Percentiles rank a stretch among this genome's conserved stretches.
phyloP scores from a whole-genome alignment of 2,113 vertebrate species.

The Amblyornis subalaris region DNA sequence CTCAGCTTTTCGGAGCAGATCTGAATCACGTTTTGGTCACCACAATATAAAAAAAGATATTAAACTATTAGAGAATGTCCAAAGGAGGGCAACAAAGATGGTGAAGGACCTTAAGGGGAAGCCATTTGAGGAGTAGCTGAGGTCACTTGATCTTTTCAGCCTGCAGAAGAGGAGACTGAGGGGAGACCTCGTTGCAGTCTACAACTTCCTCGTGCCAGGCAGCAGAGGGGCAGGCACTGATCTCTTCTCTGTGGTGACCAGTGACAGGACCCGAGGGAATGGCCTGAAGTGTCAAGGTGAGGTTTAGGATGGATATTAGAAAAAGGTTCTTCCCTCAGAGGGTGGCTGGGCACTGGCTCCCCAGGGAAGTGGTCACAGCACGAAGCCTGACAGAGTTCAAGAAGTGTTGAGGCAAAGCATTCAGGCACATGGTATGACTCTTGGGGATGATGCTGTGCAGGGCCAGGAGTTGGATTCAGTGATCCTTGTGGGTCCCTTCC shows the following conservation, averaged over 20 bases:
- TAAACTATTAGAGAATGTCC: not conserved
- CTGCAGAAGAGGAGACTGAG: not conserved
- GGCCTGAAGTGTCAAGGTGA: fast-evolving
- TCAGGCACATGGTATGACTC: not conserved
- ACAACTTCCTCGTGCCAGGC: not conserved
- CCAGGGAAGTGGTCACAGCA: not conserved
- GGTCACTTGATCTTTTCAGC: not conserved
- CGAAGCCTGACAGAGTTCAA: not conserved
- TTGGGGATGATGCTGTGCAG: not conserved
- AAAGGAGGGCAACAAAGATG: not conserved
- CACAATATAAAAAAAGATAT: not conserved
- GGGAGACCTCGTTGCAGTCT: not conserved
- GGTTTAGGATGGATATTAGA: not conserved
- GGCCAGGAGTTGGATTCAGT: not conserved
- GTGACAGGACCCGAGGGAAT: not conserved
- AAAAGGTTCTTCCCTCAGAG: not conserved
- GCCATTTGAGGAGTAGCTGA: not conserved
- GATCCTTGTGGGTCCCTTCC: not conserved
- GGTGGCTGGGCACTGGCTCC: not conserved
- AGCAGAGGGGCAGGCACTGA: not conserved
- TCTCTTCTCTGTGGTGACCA: not conserved
- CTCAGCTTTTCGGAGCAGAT: not conserved
- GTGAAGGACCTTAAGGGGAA: not conserved
- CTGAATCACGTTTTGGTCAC: fast-evolving
- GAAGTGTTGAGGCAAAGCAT: not conserved